Conservation (phyloP, 2,113 vertebrate species). For the Fregetta grallaria region DNA sequence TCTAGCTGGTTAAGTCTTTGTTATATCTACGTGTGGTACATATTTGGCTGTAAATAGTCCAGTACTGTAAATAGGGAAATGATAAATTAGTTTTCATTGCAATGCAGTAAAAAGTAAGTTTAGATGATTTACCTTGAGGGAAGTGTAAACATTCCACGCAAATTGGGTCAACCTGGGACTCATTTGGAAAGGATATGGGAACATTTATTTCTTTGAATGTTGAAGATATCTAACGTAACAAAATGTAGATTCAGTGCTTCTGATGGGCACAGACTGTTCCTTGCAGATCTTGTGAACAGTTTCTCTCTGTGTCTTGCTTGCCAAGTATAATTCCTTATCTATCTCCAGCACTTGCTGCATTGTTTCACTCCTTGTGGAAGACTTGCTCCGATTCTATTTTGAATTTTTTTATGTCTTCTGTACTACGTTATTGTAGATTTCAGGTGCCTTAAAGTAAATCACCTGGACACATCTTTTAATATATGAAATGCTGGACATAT, state of each 20-base stretch:
- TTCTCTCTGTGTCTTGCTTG: slow-evolving; percentile 33
- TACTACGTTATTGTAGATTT: slow-evolving; percentile 29
- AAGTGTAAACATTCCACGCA: slow-evolving; percentile 46
- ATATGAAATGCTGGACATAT: neutral
- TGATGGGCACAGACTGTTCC: slow-evolving; percentile 14
- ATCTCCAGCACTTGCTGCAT: slow-evolving; percentile 16
- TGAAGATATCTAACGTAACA: neutral
- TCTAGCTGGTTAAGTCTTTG: neutral
- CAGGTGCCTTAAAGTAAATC: slow-evolving; percentile 28
- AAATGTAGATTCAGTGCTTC: slow-evolving; percentile 30
- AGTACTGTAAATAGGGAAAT: neutral
- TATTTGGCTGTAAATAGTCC: neutral
- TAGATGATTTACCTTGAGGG: slow-evolving; percentile 27
- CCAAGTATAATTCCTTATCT: slow-evolving; percentile 47
- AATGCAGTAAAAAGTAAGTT: slow-evolving; percentile 2
- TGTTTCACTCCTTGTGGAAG: slow-evolving; percentile 18
- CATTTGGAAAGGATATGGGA: slow-evolving; percentile 42
- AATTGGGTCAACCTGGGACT: slow-evolving; percentile 32
- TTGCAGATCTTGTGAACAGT: slow-evolving; percentile 54
- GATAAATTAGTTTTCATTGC: neutral
- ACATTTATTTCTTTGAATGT: slow-evolving; percentile 39
- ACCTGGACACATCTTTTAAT: slow-evolving; percentile 3
- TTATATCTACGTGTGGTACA: neutral
- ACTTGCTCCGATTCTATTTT: slow-evolving; percentile 44
- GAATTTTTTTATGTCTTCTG: slow-evolving; percentile 40